A percentile compares a stretch with the other conserved stretches of the same genome.
phyloP scores from a whole-genome alignment of 2,797 vertebrate genomes.

The Ptychobarbus kaznakovi region DNA sequence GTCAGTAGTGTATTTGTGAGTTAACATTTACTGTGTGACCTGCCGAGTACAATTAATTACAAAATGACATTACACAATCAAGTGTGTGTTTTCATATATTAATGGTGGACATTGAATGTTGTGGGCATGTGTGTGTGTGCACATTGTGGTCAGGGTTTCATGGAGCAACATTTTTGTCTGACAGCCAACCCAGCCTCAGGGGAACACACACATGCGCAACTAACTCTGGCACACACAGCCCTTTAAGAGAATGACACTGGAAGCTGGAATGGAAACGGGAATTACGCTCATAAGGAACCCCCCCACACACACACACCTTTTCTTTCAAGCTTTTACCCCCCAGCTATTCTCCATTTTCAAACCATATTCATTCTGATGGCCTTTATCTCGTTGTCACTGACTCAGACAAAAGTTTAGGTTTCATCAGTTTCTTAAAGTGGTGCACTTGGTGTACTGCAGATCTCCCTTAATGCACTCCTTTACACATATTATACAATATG shows the following conservation, averaged over 20 bases:
- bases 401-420: conserved; percentile 35
- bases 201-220: conserved; percentile 64
- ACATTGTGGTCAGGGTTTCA: conserved; percentile 82
- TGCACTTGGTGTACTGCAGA: conserved; percentile 10
- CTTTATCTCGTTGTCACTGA: conserved; percentile 38
- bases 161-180: conserved; percentile 81
- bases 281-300: conserved; percentile 70
- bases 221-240: conserved; percentile 51
- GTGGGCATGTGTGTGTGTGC: conserved; percentile 41
- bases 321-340: conserved; percentile 51
- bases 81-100: conserved; percentile 32
- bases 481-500: background rate
- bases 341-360: conserved; percentile 49
- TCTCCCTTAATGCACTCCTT: conserved; percentile 5
- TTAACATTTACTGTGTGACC: conserved; percentile 34
- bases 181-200: conserved; percentile 83
- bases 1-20: conserved; percentile 32
- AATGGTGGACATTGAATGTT: conserved; percentile 51
- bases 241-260: conserved; percentile 80
- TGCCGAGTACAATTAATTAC: conserved; percentile 25
- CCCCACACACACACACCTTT: conserved; percentile 15
- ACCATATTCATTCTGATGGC: conserved; percentile 39
- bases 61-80: conserved; percentile 29
- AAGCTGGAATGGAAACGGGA: conserved; percentile 77
- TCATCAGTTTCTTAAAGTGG: conserved; percentile 28